Evolutionary conservation across 2,888 invertebrate species (phyloP).

Genomic region (Julus scandinavius): DNA sequence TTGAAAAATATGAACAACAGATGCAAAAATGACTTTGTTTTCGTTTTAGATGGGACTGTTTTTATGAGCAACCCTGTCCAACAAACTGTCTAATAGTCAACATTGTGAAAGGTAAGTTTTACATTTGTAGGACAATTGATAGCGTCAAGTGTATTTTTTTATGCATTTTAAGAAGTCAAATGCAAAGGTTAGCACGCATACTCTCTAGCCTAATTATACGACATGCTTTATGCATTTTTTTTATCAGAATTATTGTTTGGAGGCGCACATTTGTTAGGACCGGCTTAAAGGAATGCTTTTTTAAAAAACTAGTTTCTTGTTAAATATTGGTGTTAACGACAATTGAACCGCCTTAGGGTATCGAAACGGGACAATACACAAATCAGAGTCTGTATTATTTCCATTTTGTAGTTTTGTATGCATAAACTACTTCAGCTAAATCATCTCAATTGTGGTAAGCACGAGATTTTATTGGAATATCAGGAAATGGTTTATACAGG

Average conservation of each 20-base stretch:
- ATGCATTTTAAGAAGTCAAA: background rate
- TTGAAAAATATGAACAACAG: no score
- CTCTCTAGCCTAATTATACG: slow-evolving; percentile 25
- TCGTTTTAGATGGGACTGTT: no score
- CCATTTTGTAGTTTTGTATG: background rate
- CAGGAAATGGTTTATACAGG: background rate
- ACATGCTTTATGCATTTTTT: background rate
- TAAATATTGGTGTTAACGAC: slow-evolving; percentile 8
- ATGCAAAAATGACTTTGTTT: no score
- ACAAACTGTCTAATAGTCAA: background rate
- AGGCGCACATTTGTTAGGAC: background rate
- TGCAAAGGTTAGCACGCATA: slow-evolving; percentile 18
- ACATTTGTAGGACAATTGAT: slow-evolving; percentile 1
- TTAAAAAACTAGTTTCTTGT: background rate
- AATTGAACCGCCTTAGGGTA: background rate
- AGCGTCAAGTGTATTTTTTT: background rate
- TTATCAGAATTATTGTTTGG: background rate
- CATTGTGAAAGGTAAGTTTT: background rate
- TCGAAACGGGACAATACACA: background rate
- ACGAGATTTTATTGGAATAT: background rate
- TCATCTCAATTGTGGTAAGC: background rate
- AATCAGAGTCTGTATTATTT: background rate
- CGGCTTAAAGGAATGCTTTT: background rate
- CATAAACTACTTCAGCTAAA: background rate
- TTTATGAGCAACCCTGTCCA: background rate